Conservation (phyloP, 2,888 invertebrate species). For the Petrolisthes cinctipes region DNA sequence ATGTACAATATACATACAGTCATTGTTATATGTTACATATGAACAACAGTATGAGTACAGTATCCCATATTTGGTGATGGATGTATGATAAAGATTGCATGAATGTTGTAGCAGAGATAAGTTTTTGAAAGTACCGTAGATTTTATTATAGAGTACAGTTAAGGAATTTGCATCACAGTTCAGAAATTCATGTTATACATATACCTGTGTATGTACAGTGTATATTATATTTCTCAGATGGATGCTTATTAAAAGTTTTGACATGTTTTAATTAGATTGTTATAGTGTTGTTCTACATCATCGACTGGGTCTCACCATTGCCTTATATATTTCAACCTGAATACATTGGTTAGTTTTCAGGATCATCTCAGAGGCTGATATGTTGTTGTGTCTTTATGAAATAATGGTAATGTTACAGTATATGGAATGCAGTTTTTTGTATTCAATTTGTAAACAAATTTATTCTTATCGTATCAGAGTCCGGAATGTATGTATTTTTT, state of each 20-base stretch:
- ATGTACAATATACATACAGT: no score
- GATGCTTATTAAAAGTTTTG: not conserved
- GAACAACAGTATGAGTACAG: no score
- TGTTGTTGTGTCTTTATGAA: not conserved
- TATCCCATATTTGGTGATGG: no score
- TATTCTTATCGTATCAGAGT: no score
- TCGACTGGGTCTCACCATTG: not conserved
- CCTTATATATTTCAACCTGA: not conserved
- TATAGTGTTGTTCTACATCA: not conserved
- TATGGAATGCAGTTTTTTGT: no score
- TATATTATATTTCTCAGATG: not conserved
- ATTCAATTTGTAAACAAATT: no score
- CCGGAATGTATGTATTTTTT: no score
- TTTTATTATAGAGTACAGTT: not conserved
- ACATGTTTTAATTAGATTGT: not conserved
- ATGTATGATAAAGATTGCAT: not conserved
- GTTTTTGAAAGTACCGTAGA: not conserved
- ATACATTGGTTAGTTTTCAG: not conserved
- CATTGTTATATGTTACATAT: no score
- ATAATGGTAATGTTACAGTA: not conserved
- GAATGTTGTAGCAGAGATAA: not conserved
- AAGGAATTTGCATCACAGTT: not conserved
- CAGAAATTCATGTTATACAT: not conserved
- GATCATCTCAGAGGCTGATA: not conserved
- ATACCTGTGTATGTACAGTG: not conserved